Evolutionary conservation across 2,113 vertebrate species (phyloP).

Genomic region (Callopanchax toddi): DNA sequence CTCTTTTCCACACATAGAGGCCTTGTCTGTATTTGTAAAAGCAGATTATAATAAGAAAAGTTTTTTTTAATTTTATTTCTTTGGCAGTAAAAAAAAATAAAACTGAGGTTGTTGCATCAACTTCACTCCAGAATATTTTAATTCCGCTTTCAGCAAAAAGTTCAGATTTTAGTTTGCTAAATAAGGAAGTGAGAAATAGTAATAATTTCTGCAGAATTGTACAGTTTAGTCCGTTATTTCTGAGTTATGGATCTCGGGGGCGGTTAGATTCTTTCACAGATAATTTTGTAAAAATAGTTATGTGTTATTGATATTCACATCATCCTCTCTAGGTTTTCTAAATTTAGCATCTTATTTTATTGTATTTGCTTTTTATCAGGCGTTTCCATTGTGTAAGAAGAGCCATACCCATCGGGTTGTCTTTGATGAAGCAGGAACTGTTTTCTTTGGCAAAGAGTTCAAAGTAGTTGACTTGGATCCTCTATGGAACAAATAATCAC

Average conservation of each 20-base stretch:
- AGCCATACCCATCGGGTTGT: constrained; percentile 31
- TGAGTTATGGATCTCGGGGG: not conserved
- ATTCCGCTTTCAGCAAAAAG: constrained; percentile 42
- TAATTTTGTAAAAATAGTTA: not conserved
- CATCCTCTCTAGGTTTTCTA: not conserved
- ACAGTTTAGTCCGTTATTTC: not conserved
- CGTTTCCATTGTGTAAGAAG: constrained; percentile 15
- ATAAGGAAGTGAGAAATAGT: constrained; percentile 45
- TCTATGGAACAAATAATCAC: not conserved
- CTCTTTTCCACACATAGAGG: not conserved
- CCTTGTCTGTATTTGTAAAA: not conserved
- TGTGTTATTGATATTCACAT: not conserved
- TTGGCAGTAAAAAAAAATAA: not conserved
- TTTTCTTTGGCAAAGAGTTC: constrained; percentile 43
- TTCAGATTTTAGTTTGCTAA: constrained; percentile 25
- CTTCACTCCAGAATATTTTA: constrained; percentile 17
- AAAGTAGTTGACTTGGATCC: constrained; percentile 19
- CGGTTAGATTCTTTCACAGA: not conserved
- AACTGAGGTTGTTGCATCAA: constrained; percentile 6
- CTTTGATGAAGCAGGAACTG: constrained; percentile 25
- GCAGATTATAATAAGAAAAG: not conserved
- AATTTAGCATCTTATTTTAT: not conserved
- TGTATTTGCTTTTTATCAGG: constrained; percentile 3
- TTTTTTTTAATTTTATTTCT: not conserved
- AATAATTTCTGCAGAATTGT: constrained; percentile 4